Conservation (phyloP, 2,113 vertebrate species). For the Pavo muticus region DNA sequence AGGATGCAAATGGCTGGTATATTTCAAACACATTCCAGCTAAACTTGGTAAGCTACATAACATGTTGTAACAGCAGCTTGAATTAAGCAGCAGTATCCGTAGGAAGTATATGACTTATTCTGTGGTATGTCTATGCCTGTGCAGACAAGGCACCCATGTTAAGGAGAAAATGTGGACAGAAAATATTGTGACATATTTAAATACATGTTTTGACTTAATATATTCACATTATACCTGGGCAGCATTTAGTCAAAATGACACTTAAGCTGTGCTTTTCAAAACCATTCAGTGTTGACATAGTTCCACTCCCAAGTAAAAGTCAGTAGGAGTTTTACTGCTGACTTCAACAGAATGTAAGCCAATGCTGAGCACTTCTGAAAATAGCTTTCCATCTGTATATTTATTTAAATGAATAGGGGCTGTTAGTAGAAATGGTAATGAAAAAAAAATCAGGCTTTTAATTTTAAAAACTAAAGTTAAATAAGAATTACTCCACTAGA, state of each 20-base stretch:
- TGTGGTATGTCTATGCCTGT: background rate
- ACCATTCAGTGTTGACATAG: background rate
- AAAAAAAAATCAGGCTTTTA: slow-evolving; percentile 35
- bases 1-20: background rate
- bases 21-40: background rate
- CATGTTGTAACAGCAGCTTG: background rate
- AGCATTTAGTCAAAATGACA: background rate
- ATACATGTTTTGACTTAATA: background rate
- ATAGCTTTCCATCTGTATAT: slow-evolving; percentile 52
- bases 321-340: slow-evolving; percentile 42
- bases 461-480: slow-evolving; percentile 44
- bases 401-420: slow-evolving; percentile 24
- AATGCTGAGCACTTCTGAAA: slow-evolving; percentile 43
- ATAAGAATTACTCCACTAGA: background rate
- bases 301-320: slow-evolving; percentile 33
- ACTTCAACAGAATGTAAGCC: slow-evolving; percentile 36
- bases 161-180: background rate
- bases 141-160: background rate
- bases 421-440: slow-evolving; percentile 29
- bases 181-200: background rate
- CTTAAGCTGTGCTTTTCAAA: slow-evolving; percentile 34
- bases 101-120: background rate
- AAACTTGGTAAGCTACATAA: background rate
- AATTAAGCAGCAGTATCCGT: background rate
- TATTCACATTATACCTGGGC: background rate